These are phyloP conservation scores for Rousettus leschenaultii DNA, from an alignment of 2,113 vertebrate genomes.

Conservation along the genomic window DNA sequence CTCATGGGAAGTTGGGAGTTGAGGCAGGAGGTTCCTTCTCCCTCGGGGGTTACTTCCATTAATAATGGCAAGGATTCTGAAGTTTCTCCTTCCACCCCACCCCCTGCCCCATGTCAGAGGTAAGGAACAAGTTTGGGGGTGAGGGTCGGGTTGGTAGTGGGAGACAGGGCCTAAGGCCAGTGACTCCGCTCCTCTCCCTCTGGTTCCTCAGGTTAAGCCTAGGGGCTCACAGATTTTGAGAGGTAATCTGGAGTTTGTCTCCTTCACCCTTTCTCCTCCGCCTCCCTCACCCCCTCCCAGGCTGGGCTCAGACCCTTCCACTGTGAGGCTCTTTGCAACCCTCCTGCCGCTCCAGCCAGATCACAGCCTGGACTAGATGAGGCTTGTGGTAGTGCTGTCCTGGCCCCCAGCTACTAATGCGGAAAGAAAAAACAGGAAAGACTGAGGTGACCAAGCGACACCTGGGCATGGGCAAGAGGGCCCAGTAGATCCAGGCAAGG, in stretches of 20 bases:
- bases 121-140: not conserved
- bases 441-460: not conserved
- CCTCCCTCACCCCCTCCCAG: not conserved
- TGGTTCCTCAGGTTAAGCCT: not conserved
- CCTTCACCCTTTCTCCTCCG: not conserved
- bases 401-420: not conserved
- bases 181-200: not conserved
- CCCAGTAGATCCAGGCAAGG: not conserved
- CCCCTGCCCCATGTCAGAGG: not conserved
- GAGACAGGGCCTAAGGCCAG: not conserved
- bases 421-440: not conserved
- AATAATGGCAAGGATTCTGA: constrained; percentile 35
- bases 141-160: not conserved
- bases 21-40: not conserved
- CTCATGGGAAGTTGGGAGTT: constrained; percentile 71
- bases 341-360: not conserved
- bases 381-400: not conserved
- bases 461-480: not conserved
- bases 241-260: constrained; percentile 38
- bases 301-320: not conserved
- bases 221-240: not conserved
- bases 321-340: not conserved
- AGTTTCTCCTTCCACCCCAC: not conserved
- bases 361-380: not conserved
- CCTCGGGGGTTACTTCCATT: constrained; percentile 19